Percentiles rank a stretch among this genome's conserved stretches.
Evolutionary conservation across 2,113 vertebrate species (phyloP).

Genomic region (Suricata suricatta): DNA sequence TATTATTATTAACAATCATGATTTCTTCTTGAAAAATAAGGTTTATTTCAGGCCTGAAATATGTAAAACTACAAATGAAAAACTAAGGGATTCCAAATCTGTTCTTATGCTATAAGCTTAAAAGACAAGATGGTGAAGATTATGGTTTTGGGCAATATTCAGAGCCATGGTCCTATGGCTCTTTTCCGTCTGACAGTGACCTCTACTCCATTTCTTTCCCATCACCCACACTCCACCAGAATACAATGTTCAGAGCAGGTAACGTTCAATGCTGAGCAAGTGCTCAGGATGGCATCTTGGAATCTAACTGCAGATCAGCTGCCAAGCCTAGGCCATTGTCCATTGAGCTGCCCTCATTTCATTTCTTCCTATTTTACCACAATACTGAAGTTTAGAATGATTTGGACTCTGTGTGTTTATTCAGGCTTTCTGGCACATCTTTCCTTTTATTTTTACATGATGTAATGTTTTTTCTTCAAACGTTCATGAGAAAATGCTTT

Average conservation of each 20-base stretch:
- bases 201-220: background rate
- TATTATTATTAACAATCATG: background rate
- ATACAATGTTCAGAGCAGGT: background rate
- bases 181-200: background rate
- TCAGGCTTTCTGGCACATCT: background rate
- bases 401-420: background rate
- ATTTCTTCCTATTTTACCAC: background rate
- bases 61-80: background rate
- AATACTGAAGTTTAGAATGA: background rate
- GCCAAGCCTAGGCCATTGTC: background rate
- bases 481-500: background rate
- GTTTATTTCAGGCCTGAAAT: background rate
- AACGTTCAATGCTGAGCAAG: background rate
- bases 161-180: background rate
- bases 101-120: background rate
- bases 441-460: slow-evolving; percentile 26
- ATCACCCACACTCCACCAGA: background rate
- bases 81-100: background rate
- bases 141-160: background rate
- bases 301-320: background rate
- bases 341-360: background rate
- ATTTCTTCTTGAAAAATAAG: background rate
- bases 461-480: background rate
- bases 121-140: background rate
- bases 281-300: background rate